Evolutionary conservation across 2,888 invertebrate genomes (phyloP).

Genomic region (Flabesymbios commensalis): DNA sequence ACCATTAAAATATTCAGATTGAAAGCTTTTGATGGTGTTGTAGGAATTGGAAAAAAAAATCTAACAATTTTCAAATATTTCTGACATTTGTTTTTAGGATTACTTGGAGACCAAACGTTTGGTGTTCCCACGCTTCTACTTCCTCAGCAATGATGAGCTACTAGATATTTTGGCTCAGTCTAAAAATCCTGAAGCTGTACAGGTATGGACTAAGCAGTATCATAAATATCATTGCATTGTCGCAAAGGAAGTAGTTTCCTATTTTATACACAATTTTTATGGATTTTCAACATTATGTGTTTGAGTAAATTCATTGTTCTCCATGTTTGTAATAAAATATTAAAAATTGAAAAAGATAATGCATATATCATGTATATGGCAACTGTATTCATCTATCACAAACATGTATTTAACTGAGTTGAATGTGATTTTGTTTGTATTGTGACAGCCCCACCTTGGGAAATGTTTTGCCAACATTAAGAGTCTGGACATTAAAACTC

Average conservation of each 20-base stretch:
- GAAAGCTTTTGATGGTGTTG: too few relatives aligned
- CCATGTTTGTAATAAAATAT: too few relatives aligned
- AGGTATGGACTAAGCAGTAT: too few relatives aligned
- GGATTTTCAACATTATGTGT: too few relatives aligned
- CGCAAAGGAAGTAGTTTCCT: too few relatives aligned
- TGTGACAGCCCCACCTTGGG: conserved; percentile 56
- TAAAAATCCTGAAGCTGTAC: conserved; percentile 59
- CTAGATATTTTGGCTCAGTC: conserved; percentile 60
- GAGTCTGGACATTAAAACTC: conserved; percentile 51
- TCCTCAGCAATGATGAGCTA: conserved; percentile 61
- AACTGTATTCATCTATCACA: background rate
- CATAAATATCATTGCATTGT: too few relatives aligned
- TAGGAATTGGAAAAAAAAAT: background rate
- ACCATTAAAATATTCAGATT: too few relatives aligned
- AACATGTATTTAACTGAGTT: background rate
- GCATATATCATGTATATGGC: too few relatives aligned
- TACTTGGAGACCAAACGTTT: conserved; percentile 61
- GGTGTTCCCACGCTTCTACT: conserved; percentile 61
- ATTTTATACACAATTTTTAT: too few relatives aligned
- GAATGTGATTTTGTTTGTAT: background rate
- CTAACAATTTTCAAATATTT: background rate
- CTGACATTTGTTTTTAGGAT: conserved; percentile 41
- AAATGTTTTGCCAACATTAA: conserved; percentile 62
- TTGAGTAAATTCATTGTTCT: too few relatives aligned
- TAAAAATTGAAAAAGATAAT: too few relatives aligned